Base-by-base conservation (phyloP, 2,888 invertebrate species). In the Calephelis perditalis region DNA sequence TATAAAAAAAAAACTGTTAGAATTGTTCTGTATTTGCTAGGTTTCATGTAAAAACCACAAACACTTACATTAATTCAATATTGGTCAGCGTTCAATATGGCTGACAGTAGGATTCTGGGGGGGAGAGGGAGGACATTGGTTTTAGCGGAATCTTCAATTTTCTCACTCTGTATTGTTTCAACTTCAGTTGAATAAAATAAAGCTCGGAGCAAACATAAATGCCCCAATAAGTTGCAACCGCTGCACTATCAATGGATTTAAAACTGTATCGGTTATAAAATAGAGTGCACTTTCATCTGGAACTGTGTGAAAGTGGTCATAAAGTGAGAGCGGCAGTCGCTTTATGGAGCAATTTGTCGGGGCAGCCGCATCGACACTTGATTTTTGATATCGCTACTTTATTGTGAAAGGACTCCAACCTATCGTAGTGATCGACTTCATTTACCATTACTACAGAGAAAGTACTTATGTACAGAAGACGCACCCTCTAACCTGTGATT, bases 351-450 rank as follows among this genome's bases (percentile, higher is more conserved):
- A 72, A 74, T 74, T 73, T 73, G 74, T 74, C 69, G 71, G 66
- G 67, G 71, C 71, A 68, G 70, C 70, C 72, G 71, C 73, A 69
- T 65, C 68, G 71, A 68, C 69, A 71, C 71, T 73, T 69, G 68
- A 72, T 71, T 71, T 72, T 74, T 73, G 72, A 73, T 72, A 73
- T 74, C 71, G 71, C 71, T 72, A 72, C 71, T 73, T 72, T 73
- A 74, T 72, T 72, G 71, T 70, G 71, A 56, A 43, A 43, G 12
- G 12, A 3, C 56, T 15, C 49, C 15, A 26, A 26, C 26, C 26
- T 49, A 12, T n/a, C 15, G 3, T 49, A 12, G 5, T 54, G 36
- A 54, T 54, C 5, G 40, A 40, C 40, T 40, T 7, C 6, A 40
- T 8, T 40, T 40, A 8, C 40, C 8, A 40, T 40, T 40, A 40